These are phyloP conservation scores for Hiodon tergisus DNA, from an alignment of 2,113 vertebrate genomes.

Conservation along the genomic window DNA sequence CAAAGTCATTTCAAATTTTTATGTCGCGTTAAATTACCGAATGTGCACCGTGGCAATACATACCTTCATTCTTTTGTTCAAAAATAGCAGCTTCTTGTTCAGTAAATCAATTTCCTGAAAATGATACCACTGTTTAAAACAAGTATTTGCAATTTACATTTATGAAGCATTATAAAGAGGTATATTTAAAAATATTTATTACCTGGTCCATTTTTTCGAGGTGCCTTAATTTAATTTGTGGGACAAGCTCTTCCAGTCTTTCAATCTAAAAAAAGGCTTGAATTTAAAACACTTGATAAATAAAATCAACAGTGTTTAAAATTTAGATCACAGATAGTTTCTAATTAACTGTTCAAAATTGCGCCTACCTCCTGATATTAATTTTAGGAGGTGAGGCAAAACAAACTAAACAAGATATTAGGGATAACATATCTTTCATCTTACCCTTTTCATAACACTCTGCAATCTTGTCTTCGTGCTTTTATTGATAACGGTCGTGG, in stretches of 20 bases:
- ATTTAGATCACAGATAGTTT: background rate
- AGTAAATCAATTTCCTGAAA: conserved; percentile 60
- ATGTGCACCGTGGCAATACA: background rate
- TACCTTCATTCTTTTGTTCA: conserved; percentile 64
- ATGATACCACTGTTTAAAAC: background rate
- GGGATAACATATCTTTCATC: background rate
- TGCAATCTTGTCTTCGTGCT: conserved; percentile 59
- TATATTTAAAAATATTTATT: conserved; percentile 5
- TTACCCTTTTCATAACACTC: conserved; percentile 53
- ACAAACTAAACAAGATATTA: conserved; percentile 4
- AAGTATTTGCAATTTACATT: background rate
- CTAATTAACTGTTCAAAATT: background rate
- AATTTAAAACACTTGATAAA: background rate
- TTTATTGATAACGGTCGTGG: conserved; percentile 54
- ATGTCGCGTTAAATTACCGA: background rate
- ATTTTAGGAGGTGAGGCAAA: background rate
- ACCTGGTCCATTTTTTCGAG: conserved; percentile 60
- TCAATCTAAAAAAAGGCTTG: conserved; percentile 52
- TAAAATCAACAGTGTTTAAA: background rate
- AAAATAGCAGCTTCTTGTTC: conserved; percentile 60
- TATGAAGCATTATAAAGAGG: background rate
- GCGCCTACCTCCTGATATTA: background rate
- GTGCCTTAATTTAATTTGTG: conserved; percentile 56
- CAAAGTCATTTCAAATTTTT: background rate
- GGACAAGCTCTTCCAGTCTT: conserved; percentile 60